phyloP scores from a whole-genome alignment of 2,888 invertebrate genomes.

The Brachynemurus nebulosus region DNA sequence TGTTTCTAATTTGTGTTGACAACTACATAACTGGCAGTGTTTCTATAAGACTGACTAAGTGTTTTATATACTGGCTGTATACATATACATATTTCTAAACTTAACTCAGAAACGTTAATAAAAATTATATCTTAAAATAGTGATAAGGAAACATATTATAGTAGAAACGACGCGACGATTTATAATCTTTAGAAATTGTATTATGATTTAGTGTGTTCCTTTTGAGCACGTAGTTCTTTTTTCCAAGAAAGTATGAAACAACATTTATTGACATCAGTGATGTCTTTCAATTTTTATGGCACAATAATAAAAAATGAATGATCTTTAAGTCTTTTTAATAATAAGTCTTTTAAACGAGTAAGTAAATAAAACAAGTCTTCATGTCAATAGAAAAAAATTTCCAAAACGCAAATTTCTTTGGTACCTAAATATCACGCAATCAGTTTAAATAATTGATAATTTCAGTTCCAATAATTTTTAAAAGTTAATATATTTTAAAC shows the following conservation, averaged over 20 bases:
- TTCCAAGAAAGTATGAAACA: too few relatives aligned
- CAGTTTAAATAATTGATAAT: conserved; percentile 8
- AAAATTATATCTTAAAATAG: too few relatives aligned
- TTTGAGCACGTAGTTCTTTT: conserved; percentile 9
- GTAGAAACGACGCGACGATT: background rate
- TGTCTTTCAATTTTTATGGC: conserved; percentile 9
- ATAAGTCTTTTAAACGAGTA: conserved; percentile 9
- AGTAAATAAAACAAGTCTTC: conserved; percentile 9
- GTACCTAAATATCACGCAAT: conserved; percentile 11
- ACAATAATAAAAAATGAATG: conserved; percentile 9
- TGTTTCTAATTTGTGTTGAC: too few relatives aligned
- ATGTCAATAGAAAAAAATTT: conserved; percentile 7
- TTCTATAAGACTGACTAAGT: background rate
- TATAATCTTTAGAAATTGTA: conserved; percentile 1
- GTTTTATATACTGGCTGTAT: too few relatives aligned
- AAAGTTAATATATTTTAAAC: conserved; percentile 6
- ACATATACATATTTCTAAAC: too few relatives aligned
- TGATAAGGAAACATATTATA: background rate
- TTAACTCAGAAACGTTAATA: too few relatives aligned
- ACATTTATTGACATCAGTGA: conserved; percentile 3
- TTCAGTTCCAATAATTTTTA: conserved; percentile 9
- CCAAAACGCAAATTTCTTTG: conserved; percentile 9
- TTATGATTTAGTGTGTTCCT: background rate
- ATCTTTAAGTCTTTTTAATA: conserved; percentile 9
- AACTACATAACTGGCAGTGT: background rate